These are phyloP conservation scores for Epinotia nisella DNA, from an alignment of 2,888 invertebrate species.

Conservation along the genomic window DNA sequence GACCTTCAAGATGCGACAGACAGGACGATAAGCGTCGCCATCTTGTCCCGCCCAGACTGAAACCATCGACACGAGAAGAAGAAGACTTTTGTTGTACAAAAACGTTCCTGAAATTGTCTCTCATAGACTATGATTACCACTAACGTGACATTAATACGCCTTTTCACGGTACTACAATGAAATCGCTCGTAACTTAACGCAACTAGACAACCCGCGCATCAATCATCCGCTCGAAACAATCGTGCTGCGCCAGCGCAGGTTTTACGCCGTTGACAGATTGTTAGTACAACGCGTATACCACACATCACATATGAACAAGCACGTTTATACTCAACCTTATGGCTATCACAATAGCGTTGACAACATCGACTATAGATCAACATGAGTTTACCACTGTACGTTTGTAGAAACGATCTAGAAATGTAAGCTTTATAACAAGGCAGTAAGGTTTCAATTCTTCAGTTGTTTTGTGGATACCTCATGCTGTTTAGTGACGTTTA, in stretches of 20 bases:
- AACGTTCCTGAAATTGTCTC: no score
- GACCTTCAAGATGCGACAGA: no score
- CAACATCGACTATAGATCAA: not conserved
- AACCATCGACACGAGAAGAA: no score
- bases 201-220: constrained; percentile 62
- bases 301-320: not conserved
- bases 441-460: not conserved
- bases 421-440: not conserved
- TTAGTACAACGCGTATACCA: constrained; percentile 51
- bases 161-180: not conserved
- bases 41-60: no score
- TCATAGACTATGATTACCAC: no score
- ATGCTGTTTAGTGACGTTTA: constrained; percentile 38
- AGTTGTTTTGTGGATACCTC: not conserved
- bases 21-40: no score
- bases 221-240: constrained; percentile 65
- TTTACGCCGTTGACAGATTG: constrained; percentile 66
- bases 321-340: not conserved
- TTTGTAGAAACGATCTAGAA: not conserved
- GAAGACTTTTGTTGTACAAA: no score
- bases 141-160: no score
- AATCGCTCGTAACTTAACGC: constrained; percentile 48
- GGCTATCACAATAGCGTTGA: not conserved
- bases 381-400: constrained; percentile 3
- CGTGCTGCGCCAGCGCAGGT: constrained; percentile 49